Conservation (phyloP, 2,797 vertebrate genomes). For the Diglossa cyanea region DNA sequence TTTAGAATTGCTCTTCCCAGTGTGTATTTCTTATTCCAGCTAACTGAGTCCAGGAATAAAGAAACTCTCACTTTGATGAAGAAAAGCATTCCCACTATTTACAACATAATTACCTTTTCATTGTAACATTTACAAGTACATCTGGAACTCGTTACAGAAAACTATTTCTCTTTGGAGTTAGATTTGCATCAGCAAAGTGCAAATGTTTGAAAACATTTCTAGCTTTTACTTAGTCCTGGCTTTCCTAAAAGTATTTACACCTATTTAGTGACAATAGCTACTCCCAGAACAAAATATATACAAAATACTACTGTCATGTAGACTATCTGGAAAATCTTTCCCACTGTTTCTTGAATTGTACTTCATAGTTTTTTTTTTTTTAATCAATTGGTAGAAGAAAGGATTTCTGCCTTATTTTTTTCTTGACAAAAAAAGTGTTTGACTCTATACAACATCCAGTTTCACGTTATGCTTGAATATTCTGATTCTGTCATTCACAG, state of each 20-base stretch:
- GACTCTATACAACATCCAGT: constrained; percentile 67
- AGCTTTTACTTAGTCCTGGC: background rate
- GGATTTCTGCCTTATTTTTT: constrained; percentile 62
- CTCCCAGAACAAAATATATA: background rate
- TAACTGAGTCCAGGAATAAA: constrained; percentile 58
- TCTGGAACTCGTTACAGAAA: constrained; percentile 50
- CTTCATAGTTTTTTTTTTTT: constrained; percentile 21
- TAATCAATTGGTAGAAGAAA: constrained; percentile 67
- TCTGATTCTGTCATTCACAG: constrained; percentile 71
- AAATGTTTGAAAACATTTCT: constrained; percentile 34
- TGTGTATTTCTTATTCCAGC: constrained; percentile 35
- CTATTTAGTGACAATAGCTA: background rate
- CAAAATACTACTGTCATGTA: constrained; percentile 39
- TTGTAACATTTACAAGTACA: constrained; percentile 48
- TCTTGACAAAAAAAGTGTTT: constrained; percentile 70
- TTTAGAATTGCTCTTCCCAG: constrained; percentile 44
- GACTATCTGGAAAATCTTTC: constrained; percentile 73
- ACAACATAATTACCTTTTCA: constrained; percentile 53
- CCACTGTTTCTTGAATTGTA: constrained; percentile 66
- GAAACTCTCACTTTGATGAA: constrained; percentile 49
- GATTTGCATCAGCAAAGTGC: constrained; percentile 39
- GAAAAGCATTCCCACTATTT: constrained; percentile 49
- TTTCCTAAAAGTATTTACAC: background rate
- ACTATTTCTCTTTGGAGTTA: constrained; percentile 21
- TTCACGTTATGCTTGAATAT: constrained; percentile 79